Percentiles rank a stretch among this genome's conserved stretches.
These are phyloP conservation scores for Conus betulinus DNA, from an alignment of 1,140 invertebrate species.

Conservation along the genomic window DNA sequence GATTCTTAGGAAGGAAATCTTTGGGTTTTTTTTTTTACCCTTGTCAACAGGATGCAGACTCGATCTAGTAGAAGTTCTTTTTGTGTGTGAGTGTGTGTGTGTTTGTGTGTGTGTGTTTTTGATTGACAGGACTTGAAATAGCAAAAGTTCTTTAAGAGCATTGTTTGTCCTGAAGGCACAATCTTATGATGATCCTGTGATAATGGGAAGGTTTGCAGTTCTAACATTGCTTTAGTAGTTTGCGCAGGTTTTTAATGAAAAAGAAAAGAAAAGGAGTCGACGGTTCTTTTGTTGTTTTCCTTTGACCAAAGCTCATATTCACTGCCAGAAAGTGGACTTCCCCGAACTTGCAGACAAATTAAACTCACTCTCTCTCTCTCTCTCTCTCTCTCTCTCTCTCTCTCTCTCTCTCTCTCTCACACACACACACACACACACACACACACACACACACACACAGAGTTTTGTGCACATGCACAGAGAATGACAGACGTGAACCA, in stretches of 20 bases:
- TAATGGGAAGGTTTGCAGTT: too few species aligned
- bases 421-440: constrained; percentile 1
- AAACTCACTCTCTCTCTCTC: too few species aligned
- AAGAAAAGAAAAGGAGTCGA: not conserved
- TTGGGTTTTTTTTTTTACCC: not conserved
- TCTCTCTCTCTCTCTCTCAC: too few species aligned
- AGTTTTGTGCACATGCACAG: too few species aligned
- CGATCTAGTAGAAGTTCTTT: not conserved
- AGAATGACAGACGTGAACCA: not conserved
- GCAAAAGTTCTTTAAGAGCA: not conserved
- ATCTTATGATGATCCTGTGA: too few species aligned
- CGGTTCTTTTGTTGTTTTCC: not conserved
- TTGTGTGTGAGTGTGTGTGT: too few species aligned
- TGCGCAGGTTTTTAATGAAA: not conserved
- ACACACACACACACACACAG: not conserved
- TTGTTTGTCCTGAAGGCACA: too few species aligned
- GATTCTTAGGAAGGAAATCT: not conserved
- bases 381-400: too few species aligned
- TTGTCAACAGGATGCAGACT: not conserved
- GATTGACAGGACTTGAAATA: not conserved
- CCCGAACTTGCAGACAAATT: not conserved
- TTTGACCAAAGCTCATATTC: not conserved
- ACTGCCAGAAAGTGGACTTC: not conserved
- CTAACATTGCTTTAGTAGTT: too few species aligned
- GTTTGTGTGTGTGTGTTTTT: too few species aligned